Conservation (phyloP, 2,113 vertebrate genomes). For the Ceratotherium simum region DNA sequence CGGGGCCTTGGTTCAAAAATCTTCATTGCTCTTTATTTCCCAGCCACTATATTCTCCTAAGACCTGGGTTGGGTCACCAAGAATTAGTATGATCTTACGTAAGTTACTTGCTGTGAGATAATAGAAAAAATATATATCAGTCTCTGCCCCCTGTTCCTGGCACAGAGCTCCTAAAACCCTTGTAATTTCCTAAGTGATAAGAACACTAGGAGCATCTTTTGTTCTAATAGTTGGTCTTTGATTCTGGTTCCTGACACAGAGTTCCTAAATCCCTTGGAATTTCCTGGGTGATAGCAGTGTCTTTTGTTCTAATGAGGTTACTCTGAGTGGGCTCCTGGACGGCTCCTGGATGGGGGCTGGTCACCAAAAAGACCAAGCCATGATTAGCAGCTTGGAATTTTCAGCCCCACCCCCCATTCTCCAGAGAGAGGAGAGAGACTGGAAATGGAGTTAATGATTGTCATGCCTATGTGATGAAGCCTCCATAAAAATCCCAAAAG, state of each 20-base stretch:
- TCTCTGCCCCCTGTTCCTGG: neutral
- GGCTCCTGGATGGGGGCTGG: neutral
- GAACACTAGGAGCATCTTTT: neutral
- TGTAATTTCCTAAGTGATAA: neutral
- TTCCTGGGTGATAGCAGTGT: neutral
- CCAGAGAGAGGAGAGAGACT: neutral
- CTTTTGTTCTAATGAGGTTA: neutral
- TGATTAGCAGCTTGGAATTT: neutral
- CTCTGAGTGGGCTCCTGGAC: neutral
- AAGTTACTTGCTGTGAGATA: neutral
- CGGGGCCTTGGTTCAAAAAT: neutral
- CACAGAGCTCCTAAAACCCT: neutral
- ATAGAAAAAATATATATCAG: neutral
- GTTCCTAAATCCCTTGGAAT: neutral
- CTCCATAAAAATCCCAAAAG: neutral
- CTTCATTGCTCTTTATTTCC: neutral
- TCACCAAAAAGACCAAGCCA: neutral
- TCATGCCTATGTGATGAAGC: neutral
- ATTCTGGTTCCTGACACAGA: neutral
- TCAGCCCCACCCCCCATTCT: neutral
- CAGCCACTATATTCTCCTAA: neutral
- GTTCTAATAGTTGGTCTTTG: conserved; percentile 1
- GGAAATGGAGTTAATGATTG: neutral
- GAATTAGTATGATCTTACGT: neutral
- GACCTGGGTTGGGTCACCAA: neutral